Percentiles rank a stretch among this genome's conserved stretches.
Conservation (phyloP, 2,113 vertebrate genomes). For the Hypocryptadius cinnamomeus region DNA sequence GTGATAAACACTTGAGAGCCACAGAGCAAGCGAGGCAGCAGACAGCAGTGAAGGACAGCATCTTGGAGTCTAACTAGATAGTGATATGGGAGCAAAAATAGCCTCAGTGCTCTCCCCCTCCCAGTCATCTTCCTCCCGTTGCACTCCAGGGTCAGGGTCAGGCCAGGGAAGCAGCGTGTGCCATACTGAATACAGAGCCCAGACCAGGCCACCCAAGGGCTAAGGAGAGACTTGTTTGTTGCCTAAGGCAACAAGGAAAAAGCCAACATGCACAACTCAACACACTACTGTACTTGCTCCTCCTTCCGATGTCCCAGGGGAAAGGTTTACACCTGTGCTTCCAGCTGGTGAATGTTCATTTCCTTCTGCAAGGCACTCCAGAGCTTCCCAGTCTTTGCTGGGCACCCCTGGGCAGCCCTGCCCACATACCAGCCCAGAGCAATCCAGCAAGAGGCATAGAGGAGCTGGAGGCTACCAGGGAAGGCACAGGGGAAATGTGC, state of each 20-base stretch:
- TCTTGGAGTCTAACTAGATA: conserved; percentile 64
- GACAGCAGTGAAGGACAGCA: conserved; percentile 68
- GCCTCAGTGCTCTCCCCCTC: not conserved
- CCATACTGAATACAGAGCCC: not conserved
- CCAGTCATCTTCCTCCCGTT: not conserved
- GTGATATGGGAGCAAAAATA: conserved; percentile 55
- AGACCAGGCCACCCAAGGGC: not conserved
- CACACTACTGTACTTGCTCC: not conserved
- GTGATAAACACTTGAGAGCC: conserved; percentile 77
- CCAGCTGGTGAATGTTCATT: not conserved
- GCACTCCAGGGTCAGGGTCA: conserved; percentile 61
- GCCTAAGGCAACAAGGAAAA: not conserved
- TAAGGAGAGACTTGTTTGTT: not conserved
- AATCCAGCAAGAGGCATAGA: not conserved
- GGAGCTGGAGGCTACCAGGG: not conserved
- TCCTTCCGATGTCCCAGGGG: not conserved
- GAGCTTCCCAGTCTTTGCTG: not conserved
- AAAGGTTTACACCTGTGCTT: not conserved
- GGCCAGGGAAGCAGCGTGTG: conserved; percentile 15
- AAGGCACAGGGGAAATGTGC: not conserved
- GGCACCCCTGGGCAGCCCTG: not conserved
- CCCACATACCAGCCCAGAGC: not conserved
- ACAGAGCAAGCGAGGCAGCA: conserved; percentile 66
- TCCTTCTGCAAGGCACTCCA: not conserved
- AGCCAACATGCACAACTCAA: not conserved